These are phyloP conservation scores for Drosophila bunnanda DNA, from an alignment of 2,888 invertebrate species.

Conservation along the genomic window DNA sequence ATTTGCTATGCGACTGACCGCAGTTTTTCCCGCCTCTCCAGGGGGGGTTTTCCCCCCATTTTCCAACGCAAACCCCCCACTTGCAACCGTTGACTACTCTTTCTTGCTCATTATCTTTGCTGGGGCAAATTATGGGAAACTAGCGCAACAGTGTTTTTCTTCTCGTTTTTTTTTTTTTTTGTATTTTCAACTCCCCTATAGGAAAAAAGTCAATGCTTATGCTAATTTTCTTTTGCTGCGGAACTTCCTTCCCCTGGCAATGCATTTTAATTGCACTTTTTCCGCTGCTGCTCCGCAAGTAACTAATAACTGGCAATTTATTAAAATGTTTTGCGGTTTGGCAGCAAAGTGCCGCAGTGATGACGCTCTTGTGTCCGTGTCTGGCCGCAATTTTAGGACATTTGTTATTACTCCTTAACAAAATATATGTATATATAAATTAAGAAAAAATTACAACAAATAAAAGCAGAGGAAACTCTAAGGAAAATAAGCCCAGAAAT, in stretches of 20 bases:
- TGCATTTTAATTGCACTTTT: constrained; percentile 80
- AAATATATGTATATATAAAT: constrained; percentile 26
- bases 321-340: constrained; percentile 74
- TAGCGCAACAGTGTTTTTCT: constrained; percentile 58
- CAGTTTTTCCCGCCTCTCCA: constrained; percentile 33
- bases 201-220: constrained; percentile 60
- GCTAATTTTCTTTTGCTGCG: constrained; percentile 69
- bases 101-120: constrained; percentile 66
- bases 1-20: constrained; percentile 72
- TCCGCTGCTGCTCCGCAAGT: constrained; percentile 58
- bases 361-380: constrained; percentile 17
- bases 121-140: constrained; percentile 76
- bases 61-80: background rate
- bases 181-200: background rate
- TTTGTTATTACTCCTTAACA: constrained; percentile 36
- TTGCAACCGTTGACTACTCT: constrained; percentile 9
- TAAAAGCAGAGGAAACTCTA: background rate
- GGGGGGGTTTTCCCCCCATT: background rate
- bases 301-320: constrained; percentile 76
- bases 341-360: constrained; percentile 14
- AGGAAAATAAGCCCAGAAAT: constrained; percentile 46
- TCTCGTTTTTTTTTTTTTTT: background rate
- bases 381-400: constrained; percentile 55
- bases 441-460: background rate
- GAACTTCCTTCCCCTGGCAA: constrained; percentile 58